Evolutionary conservation across 53 echinoderm and acorn worm genomes (phyloP).

Genomic region (Paelopatides confundens): DNA sequence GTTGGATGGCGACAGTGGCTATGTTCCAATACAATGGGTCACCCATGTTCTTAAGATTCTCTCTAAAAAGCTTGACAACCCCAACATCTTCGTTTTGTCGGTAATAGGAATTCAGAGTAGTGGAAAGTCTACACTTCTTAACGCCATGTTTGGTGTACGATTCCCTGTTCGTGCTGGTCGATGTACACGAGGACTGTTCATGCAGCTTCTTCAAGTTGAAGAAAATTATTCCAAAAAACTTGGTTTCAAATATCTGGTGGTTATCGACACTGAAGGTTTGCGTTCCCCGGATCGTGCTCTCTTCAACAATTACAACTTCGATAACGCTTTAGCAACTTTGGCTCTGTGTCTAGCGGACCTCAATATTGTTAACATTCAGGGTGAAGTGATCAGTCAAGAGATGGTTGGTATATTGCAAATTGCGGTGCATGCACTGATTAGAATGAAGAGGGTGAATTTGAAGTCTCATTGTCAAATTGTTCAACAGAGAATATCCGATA

Average conservation of each 20-base stretch:
- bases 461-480: slow-evolving; percentile 34
- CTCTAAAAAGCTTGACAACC: background rate
- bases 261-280: slow-evolving; percentile 30
- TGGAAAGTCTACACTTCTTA: slow-evolving; percentile 34
- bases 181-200: slow-evolving; percentile 19
- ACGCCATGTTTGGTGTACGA: slow-evolving; percentile 25
- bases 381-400: slow-evolving; percentile 5
- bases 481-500: slow-evolving; percentile 23
- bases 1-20: slow-evolving; percentile 18
- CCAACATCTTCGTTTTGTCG: slow-evolving; percentile 4
- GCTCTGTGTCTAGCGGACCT: slow-evolving; percentile 22
- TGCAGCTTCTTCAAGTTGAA: slow-evolving; percentile 13
- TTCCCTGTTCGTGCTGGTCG: slow-evolving; percentile 26
- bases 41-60: background rate
- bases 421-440: slow-evolving; percentile 38
- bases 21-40: slow-evolving; percentile 3
- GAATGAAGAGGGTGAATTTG: slow-evolving; percentile 26
- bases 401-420: slow-evolving; percentile 23
- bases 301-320: background rate
- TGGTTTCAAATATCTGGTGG: slow-evolving; percentile 2
- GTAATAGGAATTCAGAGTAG: slow-evolving; percentile 18
- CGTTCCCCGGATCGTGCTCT: slow-evolving; percentile 11
- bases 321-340: slow-evolving; percentile 22
- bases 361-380: slow-evolving; percentile 3
- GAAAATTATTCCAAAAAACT: background rate